Percentiles rank a stretch among this genome's conserved stretches.
Evolutionary conservation across 2,888 invertebrate genomes (phyloP).

Genomic region (Acanthosoma haemorrhoidale): DNA sequence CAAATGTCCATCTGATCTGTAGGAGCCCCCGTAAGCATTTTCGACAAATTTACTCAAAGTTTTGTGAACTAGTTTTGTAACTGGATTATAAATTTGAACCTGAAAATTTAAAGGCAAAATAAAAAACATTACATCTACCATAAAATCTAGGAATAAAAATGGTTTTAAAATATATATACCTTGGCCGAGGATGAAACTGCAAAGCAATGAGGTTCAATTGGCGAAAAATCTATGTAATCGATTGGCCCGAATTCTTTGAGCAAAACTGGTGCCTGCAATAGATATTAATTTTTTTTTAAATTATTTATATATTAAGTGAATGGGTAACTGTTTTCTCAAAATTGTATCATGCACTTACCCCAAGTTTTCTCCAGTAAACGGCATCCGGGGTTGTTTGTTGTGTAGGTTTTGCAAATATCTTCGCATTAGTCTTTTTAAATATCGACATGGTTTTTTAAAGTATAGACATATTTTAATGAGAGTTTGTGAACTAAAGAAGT

Average conservation of each 20-base stretch:
- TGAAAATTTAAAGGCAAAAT: constrained; percentile 37
- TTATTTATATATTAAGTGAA: not conserved
- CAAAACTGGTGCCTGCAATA: constrained; percentile 68
- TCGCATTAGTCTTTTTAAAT: constrained; percentile 67
- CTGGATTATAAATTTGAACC: constrained; percentile 73
- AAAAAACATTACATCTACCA: not conserved
- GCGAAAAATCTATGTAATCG: constrained; percentile 85
- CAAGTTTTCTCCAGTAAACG: constrained; percentile 82
- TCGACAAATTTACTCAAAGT: constrained; percentile 77
- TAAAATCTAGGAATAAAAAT: not conserved
- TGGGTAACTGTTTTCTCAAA: not conserved
- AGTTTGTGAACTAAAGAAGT: not conserved
- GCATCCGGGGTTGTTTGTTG: constrained; percentile 69
- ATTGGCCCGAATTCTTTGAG: constrained; percentile 90
- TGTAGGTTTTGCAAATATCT: constrained; percentile 61
- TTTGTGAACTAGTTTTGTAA: constrained; percentile 73
- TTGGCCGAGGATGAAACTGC: constrained; percentile 88
- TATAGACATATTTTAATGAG: not conserved
- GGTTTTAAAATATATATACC: constrained; percentile 51
- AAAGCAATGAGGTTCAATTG: constrained; percentile 81
- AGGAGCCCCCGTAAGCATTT: constrained; percentile 78
- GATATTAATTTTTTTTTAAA: not conserved
- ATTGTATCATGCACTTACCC: constrained; percentile 54
- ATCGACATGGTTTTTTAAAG: constrained; percentile 47
- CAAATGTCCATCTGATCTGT: constrained; percentile 74